Conservation (phyloP, 2,888 invertebrate genomes). For the Schizotus pectinicornis region DNA sequence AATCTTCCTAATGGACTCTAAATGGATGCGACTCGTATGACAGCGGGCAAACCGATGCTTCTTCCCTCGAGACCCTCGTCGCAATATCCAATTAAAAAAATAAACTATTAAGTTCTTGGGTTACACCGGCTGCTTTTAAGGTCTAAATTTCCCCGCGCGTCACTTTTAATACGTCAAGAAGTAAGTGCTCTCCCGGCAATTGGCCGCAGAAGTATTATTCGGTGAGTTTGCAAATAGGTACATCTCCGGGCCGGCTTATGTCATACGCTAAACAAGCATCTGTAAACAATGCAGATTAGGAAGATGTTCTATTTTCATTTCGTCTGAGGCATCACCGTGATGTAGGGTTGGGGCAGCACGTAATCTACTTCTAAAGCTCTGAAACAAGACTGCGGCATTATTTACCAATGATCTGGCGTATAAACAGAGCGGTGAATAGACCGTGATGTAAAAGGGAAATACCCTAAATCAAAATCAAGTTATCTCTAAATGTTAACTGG, state of each 20-base stretch:
- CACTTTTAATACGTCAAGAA: constrained; percentile 36
- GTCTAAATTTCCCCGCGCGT: constrained; percentile 13
- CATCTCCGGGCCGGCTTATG: too few relatives aligned
- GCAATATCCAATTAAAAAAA: constrained; percentile 55
- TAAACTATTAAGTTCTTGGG: constrained; percentile 52
- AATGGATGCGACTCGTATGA: constrained; percentile 55
- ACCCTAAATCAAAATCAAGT: constrained; percentile 35
- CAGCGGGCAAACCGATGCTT: constrained; percentile 45
- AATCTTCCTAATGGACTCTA: constrained; percentile 57
- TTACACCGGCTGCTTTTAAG: constrained; percentile 41
- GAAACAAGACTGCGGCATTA: not conserved
- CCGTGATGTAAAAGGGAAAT: constrained; percentile 23
- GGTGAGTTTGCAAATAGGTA: not conserved
- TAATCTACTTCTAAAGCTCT: too few relatives aligned
- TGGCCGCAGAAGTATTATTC: not conserved
- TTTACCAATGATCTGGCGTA: not conserved
- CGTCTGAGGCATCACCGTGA: not conserved
- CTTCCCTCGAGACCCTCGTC: constrained; percentile 37
- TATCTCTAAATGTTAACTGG: constrained; percentile 35
- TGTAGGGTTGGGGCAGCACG: not conserved
- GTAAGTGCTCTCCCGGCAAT: constrained; percentile 20
- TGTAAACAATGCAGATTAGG: not conserved
- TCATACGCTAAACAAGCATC: too few relatives aligned
- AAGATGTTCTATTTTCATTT: not conserved
- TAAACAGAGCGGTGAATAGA: constrained; percentile 12